Percentiles rank a stretch among this genome's conserved stretches.
Conservation (phyloP, 2,797 vertebrate genomes). For the Xiphophorus birchmanni region DNA sequence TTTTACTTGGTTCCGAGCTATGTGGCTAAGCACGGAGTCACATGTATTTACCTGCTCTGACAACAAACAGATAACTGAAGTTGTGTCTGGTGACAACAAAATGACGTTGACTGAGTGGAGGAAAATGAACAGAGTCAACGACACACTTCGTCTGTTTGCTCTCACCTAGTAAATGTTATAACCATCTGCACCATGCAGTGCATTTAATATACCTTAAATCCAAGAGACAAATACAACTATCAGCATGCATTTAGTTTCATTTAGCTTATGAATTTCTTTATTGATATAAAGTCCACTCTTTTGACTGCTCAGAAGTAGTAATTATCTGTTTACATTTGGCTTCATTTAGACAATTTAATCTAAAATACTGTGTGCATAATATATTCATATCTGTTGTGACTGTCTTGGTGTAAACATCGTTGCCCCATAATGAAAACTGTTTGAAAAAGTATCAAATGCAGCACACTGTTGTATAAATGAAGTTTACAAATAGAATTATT, state of each 20-base stretch:
- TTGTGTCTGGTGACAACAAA: constrained; percentile 12
- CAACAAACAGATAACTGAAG: constrained; percentile 25
- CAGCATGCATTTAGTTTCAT: neutral
- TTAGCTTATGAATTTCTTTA: neutral
- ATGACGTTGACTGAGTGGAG: neutral
- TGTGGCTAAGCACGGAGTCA: constrained; percentile 44
- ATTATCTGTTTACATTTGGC: neutral
- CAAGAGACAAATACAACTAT: neutral
- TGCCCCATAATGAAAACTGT: too few species aligned
- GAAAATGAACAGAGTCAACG: constrained; percentile 8
- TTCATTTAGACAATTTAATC: neutral
- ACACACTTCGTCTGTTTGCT: constrained; percentile 5
- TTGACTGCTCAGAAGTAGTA: neutral
- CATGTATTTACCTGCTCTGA: constrained; percentile 43
- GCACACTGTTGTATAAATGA: too few species aligned
- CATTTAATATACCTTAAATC: neutral
- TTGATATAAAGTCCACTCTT: neutral
- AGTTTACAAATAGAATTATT: too few species aligned
- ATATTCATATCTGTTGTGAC: neutral
- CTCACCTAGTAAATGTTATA: neutral
- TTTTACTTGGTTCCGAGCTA: constrained; percentile 57
- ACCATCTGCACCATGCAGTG: neutral
- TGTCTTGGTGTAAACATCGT: too few species aligned
- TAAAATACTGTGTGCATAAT: neutral
- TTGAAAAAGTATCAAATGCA: too few species aligned